Evolutionary conservation across 2,797 vertebrate genomes (phyloP), one percentile per base, ranked within the genome.

Genomic region (Danionella dracula): DNA sequence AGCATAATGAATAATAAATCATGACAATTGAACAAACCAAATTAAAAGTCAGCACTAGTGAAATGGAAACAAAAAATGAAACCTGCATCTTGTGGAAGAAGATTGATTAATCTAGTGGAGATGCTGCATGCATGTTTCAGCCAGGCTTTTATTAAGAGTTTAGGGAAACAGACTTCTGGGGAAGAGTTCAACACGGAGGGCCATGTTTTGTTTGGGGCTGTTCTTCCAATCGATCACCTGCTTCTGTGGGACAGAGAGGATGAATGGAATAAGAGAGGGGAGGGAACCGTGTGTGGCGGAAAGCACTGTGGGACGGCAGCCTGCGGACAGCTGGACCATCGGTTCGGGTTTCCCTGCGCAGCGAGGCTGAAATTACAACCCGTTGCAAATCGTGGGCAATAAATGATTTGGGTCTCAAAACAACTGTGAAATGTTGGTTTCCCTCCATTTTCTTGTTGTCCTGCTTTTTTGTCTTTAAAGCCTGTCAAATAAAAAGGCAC

Each of bases 321-420:
- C 34, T 70, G 72, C 61, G 58, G 85, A 86, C 88, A 89, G 88
- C 89, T 90, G 89, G 87, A 81, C 83, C 78, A 38, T 58, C 44
- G 68, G 85, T 87, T 89, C 74, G 63, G 80, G 84, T 88, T 90
- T 88, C 88, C 77, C 58, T 70, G 81, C 83, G 78, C 74, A 76
- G 80, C 8, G 54, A 82, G 85, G 84, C 84, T 89, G 87, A 88
- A 87, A 90, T 90, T 89, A 87, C 88, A 90, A 66, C 82, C 82
- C 77, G 82, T 75, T 74, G 81, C 72, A 86, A 85, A 86, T 86
- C 68, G 70, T 81, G 84, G 79, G 77, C 83, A 85, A 89, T 86
- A 89, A 89, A 88, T 66, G 79, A 83, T 79, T 78, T 81, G 72
- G 82, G 76, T 84, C 76, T 86, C 75, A 82, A 86, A 85, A 83